phyloP scores from a whole-genome alignment of 2,113 vertebrate genomes.

The Microcebus tavaratra region DNA sequence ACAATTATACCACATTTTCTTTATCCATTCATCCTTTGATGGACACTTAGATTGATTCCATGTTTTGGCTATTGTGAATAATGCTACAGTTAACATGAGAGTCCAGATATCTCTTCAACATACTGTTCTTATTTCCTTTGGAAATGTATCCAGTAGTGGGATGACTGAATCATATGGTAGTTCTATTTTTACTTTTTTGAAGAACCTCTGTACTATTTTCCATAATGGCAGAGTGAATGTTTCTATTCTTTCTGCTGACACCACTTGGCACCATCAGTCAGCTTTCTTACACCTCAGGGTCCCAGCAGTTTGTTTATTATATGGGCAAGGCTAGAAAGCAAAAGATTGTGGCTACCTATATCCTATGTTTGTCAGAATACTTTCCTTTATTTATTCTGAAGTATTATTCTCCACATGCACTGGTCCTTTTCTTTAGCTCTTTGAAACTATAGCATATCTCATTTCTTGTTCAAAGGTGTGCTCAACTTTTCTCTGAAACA shows the following conservation, averaged over 20 bases:
- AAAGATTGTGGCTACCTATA: background rate
- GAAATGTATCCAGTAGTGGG: background rate
- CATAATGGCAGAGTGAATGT: background rate
- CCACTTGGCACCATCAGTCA: background rate
- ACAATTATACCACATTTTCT: background rate
- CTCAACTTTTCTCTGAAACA: background rate
- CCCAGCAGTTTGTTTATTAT: background rate
- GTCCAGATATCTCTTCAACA: background rate
- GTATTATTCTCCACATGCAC: background rate
- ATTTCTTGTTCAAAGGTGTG: background rate
- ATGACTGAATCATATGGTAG: background rate
- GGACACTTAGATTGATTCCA: background rate
- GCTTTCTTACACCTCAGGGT: background rate
- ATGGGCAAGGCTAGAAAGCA: background rate
- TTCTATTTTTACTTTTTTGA: background rate
- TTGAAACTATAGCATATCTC: background rate
- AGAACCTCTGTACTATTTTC: background rate
- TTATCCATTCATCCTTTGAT: background rate
- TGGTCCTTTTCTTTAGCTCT: background rate
- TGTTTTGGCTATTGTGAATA: background rate
- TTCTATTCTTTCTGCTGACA: background rate
- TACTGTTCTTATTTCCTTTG: background rate
- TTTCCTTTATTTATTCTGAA: background rate
- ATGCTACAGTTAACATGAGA: background rate
- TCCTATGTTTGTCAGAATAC: background rate